Evolutionary conservation across 2,113 vertebrate genomes (phyloP), one percentile per base, ranked within the genome.

Genomic region (Planiliza haematocheilus): DNA sequence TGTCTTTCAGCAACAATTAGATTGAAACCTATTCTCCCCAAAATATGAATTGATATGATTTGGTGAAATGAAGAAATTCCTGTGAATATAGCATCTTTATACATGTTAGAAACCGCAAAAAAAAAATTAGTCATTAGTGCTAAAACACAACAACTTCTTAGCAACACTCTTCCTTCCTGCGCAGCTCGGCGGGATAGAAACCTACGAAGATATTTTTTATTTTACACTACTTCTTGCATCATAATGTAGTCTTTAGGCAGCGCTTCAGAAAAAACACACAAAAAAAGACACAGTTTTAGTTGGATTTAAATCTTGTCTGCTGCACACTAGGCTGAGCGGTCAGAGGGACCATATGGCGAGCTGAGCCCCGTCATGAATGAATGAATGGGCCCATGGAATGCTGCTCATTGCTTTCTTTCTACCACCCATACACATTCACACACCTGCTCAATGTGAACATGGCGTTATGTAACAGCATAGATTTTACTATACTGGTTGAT

Each of bases 371-470:
- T 77, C 63, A 55, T 63, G 69, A 80, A 75, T 80, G 84, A 88
- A 83, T 92, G 85, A 90, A 85, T 78, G 79, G 76, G 39, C 70
- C 9, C 12, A 55, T 86, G 85, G 83, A 86, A 90, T 92, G 86
- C 68, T 73, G 65, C 76, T 61, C 56, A 46, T 70, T 65, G 81
- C 73, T 81, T 86, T 74, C 61, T 60, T 59, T 83, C 83, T 74
- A 77, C 41, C 69, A 52, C 63, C 50, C 14, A 3, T 58, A 38
- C 65, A 45, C 38, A 42, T 50, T 30, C 50, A 12, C 55, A 10
- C 63, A 76, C 43, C 50, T 46, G 45, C 16, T 17, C 24, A 57
- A 65, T 9, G 24, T 43, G 10, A 71, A 13, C 7, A 7, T 9
- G 8, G 18, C 8, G 34, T 80, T 86, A 74, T 61, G 45, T 68